Conservation (phyloP, 1,140 invertebrate species). For the silkworm (Bombyx mori) region DNA sequence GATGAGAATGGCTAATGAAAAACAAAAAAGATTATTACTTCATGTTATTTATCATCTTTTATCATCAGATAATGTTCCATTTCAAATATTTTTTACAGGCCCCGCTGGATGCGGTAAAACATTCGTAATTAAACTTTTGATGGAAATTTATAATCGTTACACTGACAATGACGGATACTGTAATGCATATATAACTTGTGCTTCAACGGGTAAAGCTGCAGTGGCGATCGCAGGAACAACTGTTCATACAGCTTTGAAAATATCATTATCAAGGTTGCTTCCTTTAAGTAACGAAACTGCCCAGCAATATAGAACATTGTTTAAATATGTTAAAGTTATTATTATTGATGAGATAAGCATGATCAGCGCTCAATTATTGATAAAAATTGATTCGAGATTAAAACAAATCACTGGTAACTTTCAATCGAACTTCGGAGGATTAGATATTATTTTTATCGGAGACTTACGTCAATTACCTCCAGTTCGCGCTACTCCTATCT, state of each 20-base stretch:
- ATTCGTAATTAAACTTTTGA: conserved; percentile 18
- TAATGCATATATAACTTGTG: conserved; percentile 36
- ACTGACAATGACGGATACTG: conserved; percentile 14
- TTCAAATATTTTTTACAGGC: conserved; percentile 7
- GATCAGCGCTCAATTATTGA: conserved; percentile 23
- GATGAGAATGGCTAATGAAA: not conserved
- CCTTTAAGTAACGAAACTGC: conserved; percentile 17
- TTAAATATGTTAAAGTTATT: conserved; percentile 11
- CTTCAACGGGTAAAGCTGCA: conserved; percentile 46
- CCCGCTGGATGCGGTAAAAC: conserved; percentile 23
- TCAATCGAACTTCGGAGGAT: conserved; percentile 17
- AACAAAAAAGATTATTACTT: not conserved
- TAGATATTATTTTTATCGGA: conserved; percentile 12
- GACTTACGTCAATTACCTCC: conserved; percentile 34
- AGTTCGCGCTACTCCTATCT: conserved; percentile 28
- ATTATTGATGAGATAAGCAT: conserved; percentile 27
- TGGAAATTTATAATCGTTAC: conserved; percentile 29
- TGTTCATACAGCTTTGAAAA: conserved; percentile 34
- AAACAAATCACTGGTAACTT: conserved; percentile 22
- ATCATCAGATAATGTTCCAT: not conserved
- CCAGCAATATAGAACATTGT: conserved; percentile 9
- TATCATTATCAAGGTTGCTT: conserved; percentile 17
- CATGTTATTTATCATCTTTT: not conserved
- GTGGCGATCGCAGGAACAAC: conserved; percentile 37
- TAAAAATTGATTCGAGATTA: conserved; percentile 20